phyloP scores from a whole-genome alignment of 2,113 vertebrate species.

The Pteronura brasiliensis region DNA sequence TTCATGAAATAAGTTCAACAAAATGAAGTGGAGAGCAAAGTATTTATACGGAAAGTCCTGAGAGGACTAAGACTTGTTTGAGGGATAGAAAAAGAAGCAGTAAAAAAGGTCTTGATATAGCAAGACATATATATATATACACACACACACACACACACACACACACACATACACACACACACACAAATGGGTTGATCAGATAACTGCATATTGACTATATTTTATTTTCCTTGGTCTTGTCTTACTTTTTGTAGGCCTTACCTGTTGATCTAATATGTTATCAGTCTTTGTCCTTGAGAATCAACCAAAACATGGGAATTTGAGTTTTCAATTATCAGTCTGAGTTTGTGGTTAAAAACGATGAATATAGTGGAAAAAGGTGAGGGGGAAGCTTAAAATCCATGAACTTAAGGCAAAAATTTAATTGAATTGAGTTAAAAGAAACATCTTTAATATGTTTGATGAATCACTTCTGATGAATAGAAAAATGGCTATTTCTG shows the following conservation, averaged over 20 bases:
- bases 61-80: background rate
- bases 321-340: background rate
- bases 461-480: background rate
- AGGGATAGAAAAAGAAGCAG: background rate
- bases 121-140: too few relatives aligned
- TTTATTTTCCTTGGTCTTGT: background rate
- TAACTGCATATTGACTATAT: background rate
- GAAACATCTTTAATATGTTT: background rate
- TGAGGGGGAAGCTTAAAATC: background rate
- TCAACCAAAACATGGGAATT: background rate
- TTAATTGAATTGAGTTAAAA: background rate
- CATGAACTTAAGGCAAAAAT: background rate
- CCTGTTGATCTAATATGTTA: slow-evolving; percentile 37
- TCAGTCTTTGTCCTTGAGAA: slow-evolving; percentile 41
- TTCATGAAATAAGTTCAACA: background rate
- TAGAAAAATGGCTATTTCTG: background rate
- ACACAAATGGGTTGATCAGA: background rate
- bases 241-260: background rate
- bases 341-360: background rate
- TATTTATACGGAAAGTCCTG: background rate
- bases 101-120: background rate
- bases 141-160: background rate
- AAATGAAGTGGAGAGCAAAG: background rate
- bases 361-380: background rate
- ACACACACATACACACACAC: background rate